Base-by-base conservation (phyloP, 2,113 vertebrate species). In the Entelurus aequoreus region DNA sequence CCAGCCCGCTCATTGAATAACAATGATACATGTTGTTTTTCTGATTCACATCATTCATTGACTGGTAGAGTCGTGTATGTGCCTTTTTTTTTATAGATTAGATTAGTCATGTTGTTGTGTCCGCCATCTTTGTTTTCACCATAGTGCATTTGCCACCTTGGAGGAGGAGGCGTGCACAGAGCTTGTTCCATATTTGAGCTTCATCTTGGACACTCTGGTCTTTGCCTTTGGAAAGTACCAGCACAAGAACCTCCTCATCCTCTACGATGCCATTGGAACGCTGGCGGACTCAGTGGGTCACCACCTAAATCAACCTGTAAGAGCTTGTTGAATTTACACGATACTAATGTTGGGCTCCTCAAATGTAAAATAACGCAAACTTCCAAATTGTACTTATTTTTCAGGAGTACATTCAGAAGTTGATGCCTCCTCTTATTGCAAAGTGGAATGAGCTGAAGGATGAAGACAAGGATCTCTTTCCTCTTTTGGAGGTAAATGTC, bases 161-260 rank as follows among this genome's bases (percentile, higher is more conserved):
- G 95, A 97, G 85, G 95, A 97, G 68, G 95, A 97, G 72, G 95
- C 94, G 0, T 97, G 95, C 87, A 97, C 95, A 0, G 95, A 97
- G 85, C 89, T 98, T 68, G 95, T 98, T 1, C 95, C 95, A 0
- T 97, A 98, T 75, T 92, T 98, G 81, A 96, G 95, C 81, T 98
- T 94, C 57, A 98, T 98, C 82, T 84, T 97, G 68, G 95, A 97
- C 86, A 96, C 95, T 0, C 86, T 98, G 13, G 95, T 98, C 36
- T 98, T 97, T 6, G 95, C 95, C 38, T 98, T 98, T 0, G 94
- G 95, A 19, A 98, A 98, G 52, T 98, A 98, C 82, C 95, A 97
- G 83, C 95, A 98, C 88, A 98, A 98, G 89, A 98, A 96, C 82
- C 88, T 98, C 9, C 93, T 98, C 16, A 98, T 98, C 82, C 92